Base-by-base conservation (phyloP, 2,888 invertebrate species). In the Apantesis nais region DNA sequence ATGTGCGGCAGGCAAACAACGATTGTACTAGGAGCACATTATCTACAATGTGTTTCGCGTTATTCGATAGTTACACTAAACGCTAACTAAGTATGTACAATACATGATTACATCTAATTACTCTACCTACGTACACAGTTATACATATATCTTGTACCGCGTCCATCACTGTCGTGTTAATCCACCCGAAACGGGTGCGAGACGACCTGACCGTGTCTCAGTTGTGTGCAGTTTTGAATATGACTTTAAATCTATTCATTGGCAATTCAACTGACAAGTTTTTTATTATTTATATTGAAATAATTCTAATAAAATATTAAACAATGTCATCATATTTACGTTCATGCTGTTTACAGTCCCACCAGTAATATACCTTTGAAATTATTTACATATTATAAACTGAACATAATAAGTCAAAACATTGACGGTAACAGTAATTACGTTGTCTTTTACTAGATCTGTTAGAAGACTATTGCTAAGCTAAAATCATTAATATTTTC, bases 51-150 rank as follows among this genome's bases (percentile, higher is more conserved):
- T 71, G 68, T 76, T 75, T 73, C 74, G 73, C 74, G 66, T 73
- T 75, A 74, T 71, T 74, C 62, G 29, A 75, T 80, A 82, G 73
- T 70, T 75, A 76, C 25, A 67, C 75, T 80, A 80, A 60, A 66
- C 68, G 70, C 73, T 77, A 79, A 66, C 77, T 83, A 80, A 64
- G 37, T 83, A 82, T 77, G 78, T 85, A 85, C 85, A 85, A 69
- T 71, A 73, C 72, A 69, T 74, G 71, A 64, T 77, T 78, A 84
- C 77, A 76, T 11, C 78, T 81, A 83, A 66, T 74, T 82, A 82
- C 76, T 78, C 80, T 81, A 77, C 58, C 68, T 78, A 76, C 76
- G 64, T 70, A 76, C 79, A 65, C 72, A 74, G 70, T 71, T 76
- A 77, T 79, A 31, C 44, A 65, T 64, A 44, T 64, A 41, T 69